Percentiles rank a stretch among this genome's conserved stretches.
phyloP scores from a whole-genome alignment of 1,140 invertebrate species.

The Drosophila dunni region DNA sequence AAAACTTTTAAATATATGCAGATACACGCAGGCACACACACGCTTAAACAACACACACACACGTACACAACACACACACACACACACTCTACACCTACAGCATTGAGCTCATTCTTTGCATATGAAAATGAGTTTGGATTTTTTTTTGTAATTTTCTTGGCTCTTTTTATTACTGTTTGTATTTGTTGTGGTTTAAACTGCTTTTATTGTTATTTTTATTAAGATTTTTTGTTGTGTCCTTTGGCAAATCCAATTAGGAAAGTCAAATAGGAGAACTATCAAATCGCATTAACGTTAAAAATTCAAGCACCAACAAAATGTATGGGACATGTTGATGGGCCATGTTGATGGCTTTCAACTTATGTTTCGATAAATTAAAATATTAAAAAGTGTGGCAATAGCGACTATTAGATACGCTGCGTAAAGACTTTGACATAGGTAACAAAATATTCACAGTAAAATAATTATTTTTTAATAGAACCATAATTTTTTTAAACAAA shows the following conservation, averaged over 20 bases:
- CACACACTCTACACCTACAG: neutral
- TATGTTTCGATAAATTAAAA: conserved; percentile 5
- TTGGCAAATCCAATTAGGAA: conserved; percentile 56
- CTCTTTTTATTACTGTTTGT: conserved; percentile 13
- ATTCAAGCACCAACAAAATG: neutral
- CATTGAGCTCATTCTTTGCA: conserved; percentile 53
- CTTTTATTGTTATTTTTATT: conserved; percentile 12
- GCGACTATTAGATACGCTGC: neutral
- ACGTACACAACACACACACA: neutral
- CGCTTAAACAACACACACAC: conserved; percentile 17
- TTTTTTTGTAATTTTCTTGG: conserved; percentile 35
- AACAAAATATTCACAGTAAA: too few species aligned
- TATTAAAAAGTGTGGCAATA: neutral
- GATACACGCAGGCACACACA: conserved; percentile 60
- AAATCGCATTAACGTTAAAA: conserved; percentile 38
- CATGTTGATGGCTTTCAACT: conserved; percentile 25
- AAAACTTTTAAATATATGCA: conserved; percentile 71
- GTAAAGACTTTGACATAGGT: neutral
- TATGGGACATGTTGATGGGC: conserved; percentile 48
- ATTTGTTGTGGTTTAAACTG: neutral
- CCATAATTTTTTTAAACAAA: too few species aligned
- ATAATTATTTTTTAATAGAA: too few species aligned
- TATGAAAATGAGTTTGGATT: conserved; percentile 71
- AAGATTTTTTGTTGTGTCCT: neutral
- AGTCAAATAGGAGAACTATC: conserved; percentile 58